Evolutionary conservation across 2,888 invertebrate genomes (phyloP).

Genomic region (Trissolcus japonicus): DNA sequence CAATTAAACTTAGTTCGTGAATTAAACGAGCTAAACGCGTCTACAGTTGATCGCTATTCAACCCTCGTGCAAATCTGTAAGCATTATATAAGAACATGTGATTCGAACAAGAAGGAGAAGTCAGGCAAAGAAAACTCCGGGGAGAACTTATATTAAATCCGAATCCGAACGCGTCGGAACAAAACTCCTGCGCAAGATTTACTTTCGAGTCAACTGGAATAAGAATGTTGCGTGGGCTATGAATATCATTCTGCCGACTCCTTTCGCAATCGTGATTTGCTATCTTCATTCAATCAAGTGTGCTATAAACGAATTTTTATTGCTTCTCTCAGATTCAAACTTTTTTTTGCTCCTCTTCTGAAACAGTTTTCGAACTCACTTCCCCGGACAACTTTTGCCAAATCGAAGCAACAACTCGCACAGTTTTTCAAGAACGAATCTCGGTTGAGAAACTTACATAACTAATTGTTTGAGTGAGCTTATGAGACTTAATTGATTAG

Average conservation of each 20-base stretch:
- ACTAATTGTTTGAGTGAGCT: constrained; percentile 16
- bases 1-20: constrained; percentile 45
- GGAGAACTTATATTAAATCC: constrained; percentile 51
- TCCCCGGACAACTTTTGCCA: no score
- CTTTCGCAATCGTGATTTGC: constrained; percentile 9
- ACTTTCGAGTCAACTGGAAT: constrained; percentile 14
- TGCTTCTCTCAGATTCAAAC: background rate
- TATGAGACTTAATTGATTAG: constrained; percentile 8
- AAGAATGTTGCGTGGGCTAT: constrained; percentile 6
- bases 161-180: constrained; percentile 28
- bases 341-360: no score
- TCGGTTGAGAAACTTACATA: no score
- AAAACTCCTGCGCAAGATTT: constrained; percentile 35
- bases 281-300: constrained; percentile 4
- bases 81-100: constrained; percentile 50
- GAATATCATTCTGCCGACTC: constrained; percentile 21
- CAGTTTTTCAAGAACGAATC: no score
- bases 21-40: constrained; percentile 50
- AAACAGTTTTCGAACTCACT: no score
- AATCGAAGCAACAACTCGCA: no score
- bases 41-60: constrained; percentile 49
- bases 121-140: constrained; percentile 38
- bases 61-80: constrained; percentile 40
- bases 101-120: constrained; percentile 49
- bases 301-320: constrained; percentile 1